Base-by-base conservation (phyloP, 2,888 invertebrate species). In the Oscheius myriophilus region DNA sequence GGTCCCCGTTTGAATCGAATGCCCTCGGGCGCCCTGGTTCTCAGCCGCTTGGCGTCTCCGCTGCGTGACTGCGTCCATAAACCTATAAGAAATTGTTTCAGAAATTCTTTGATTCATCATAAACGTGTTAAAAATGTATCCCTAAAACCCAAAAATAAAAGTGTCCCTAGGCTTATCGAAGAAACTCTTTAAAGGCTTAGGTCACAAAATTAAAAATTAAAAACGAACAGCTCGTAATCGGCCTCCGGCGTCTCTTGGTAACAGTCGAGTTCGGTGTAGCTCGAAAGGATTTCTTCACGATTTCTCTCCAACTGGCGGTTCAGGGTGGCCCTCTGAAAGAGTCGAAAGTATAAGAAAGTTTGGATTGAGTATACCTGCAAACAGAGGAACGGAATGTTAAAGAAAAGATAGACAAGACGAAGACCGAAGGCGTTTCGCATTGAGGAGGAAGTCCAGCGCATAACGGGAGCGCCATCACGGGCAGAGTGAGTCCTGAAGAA, bases 331-430 rank as follows among this genome's bases (percentile, higher is more conserved):
- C 69, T 62, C 72, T 77, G 61, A 46, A 18, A 12, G 46, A 46
- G 3, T 46, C 3, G 6, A 4, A 4, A 7, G 12, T 46, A 25
- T 18, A 25, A 11, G 18, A 55, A 3, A 16, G 11, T 39, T 11
- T 1, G 7, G 4, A 18, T 6, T 16, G 23, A 16, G n/a, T 26
- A 33, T 58, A 76, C 73, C 89, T 96, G 96, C 41, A 96, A 89
- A 86, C 93, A 92, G 62, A 96, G 89, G 87, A 96, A 96, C 63
- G 96, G 96, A 69, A 96, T 90, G 88, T 94, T 95, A 86, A 96
- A 92, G 89, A 96, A 96, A 88, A 94, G 94, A 89, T 96, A 94
- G 62, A 96, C 90, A 73, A 94, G 90, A 86, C 94, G 92, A 66
- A 96, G 89, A 3, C 96, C 96, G 88, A 95, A 96, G 0, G 95